Evolutionary conservation across 1,140 invertebrate genomes (phyloP).

Genomic region (Batillaria attramentaria): DNA sequence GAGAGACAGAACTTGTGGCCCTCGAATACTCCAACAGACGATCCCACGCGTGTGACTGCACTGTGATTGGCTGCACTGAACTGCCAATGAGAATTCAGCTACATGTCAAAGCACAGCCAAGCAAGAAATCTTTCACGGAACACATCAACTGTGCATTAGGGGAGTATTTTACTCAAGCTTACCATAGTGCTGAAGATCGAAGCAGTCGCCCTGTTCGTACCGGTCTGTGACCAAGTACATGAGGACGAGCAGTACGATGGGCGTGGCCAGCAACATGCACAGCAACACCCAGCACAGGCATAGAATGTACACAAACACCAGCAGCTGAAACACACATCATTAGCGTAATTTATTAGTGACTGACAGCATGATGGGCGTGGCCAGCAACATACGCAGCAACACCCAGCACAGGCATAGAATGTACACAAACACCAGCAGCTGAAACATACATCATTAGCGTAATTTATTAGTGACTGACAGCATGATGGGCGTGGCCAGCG

Average conservation of each 20-base stretch:
- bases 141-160: too few species aligned
- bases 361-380: conserved; percentile 51
- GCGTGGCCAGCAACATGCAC: conserved; percentile 56
- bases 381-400: conserved; percentile 54
- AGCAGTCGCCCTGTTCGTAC: conserved; percentile 30
- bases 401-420: conserved; percentile 53
- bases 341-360: neutral
- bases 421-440: conserved; percentile 57
- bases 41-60: too few species aligned
- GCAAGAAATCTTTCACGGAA: too few species aligned
- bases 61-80: too few species aligned
- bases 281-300: conserved; percentile 54
- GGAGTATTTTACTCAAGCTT: too few species aligned
- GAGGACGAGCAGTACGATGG: conserved; percentile 49
- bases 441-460: conserved; percentile 9
- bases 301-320: conserved; percentile 52
- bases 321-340: conserved; percentile 42
- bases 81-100: too few species aligned
- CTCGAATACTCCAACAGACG: too few species aligned
- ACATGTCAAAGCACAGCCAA: too few species aligned
- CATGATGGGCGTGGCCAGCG: too few species aligned
- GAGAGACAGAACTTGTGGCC: too few species aligned
- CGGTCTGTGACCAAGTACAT: conserved; percentile 44
- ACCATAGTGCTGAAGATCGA: conserved; percentile 63
- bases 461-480: too few species aligned